phyloP scores from a whole-genome alignment of 2,888 invertebrate genomes.

The Itoplectis maculator region DNA sequence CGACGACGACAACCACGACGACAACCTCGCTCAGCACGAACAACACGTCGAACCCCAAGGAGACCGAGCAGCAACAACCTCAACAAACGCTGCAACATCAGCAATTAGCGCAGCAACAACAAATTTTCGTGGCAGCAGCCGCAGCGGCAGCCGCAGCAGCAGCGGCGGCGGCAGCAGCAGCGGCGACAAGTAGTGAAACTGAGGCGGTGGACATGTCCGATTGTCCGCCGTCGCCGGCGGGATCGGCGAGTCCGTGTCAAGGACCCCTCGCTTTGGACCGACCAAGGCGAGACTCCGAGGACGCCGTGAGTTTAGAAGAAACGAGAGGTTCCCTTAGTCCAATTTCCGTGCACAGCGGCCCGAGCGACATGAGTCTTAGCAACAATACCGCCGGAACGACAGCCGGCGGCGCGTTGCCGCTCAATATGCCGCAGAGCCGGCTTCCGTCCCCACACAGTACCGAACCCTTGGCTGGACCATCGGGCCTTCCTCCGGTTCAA shows the following conservation, averaged over 20 bases:
- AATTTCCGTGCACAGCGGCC: conserved; percentile 85
- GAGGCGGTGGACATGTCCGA: conserved; percentile 80
- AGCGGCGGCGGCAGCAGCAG: conserved; percentile 65
- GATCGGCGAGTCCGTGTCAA: conserved; percentile 83
- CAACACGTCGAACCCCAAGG: conserved; percentile 74
- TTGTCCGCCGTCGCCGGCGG: conserved; percentile 69
- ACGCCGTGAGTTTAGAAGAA: conserved; percentile 80
- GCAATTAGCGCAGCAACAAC: conserved; percentile 54
- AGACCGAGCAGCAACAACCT: conserved; percentile 74
- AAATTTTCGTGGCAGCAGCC: conserved; percentile 49
- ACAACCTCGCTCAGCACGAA: conserved; percentile 65
- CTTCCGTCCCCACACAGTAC: conserved; percentile 89
- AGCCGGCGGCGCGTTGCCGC: conserved; percentile 83
- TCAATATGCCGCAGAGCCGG: conserved; percentile 81
- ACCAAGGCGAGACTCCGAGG: conserved; percentile 82
- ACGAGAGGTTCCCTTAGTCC: conserved; percentile 83
- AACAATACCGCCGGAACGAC: conserved; percentile 84
- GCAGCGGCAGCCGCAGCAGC: conserved; percentile 63
- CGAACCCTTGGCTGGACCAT: conserved; percentile 92
- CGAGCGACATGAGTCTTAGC: conserved; percentile 86
- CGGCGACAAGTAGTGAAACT: conserved; percentile 76
- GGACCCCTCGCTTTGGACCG: conserved; percentile 82
- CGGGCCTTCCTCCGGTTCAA: conserved; percentile 94
- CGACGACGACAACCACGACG: conserved; percentile 72
- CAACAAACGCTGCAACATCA: conserved; percentile 59